Percentiles rank a stretch among this genome's conserved stretches.
These are phyloP conservation scores for Perca flavescens DNA, from an alignment of 2,113 vertebrate species.

Conservation along the genomic window DNA sequence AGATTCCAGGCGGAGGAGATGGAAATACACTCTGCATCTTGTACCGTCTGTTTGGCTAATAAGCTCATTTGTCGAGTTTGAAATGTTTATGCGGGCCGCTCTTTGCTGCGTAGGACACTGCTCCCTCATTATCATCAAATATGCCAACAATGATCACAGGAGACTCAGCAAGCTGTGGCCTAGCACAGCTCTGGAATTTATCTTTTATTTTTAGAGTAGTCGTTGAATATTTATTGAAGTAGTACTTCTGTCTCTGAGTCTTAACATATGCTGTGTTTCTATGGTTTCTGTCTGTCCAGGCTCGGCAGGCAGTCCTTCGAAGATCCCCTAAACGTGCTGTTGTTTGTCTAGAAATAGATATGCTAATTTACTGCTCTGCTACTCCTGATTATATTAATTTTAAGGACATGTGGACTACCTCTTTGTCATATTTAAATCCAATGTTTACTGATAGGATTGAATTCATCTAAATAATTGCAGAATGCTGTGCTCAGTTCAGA, in stretches of 20 bases:
- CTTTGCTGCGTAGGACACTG: background rate
- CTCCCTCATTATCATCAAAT: constrained; percentile 36
- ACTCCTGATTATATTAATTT: constrained; percentile 17
- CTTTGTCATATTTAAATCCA: background rate
- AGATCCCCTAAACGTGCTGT: constrained; percentile 23
- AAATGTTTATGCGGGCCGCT: constrained; percentile 23
- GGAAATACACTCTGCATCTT: background rate
- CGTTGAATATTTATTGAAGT: constrained; percentile 25
- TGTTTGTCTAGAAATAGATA: constrained; percentile 34
- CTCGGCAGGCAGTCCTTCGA: constrained; percentile 36
- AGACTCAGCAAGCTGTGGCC: background rate
- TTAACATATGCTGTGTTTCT: constrained; percentile 10
- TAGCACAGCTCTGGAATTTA: background rate
- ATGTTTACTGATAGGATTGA: background rate
- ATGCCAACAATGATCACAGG: constrained; percentile 37
- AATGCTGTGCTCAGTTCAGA: background rate
- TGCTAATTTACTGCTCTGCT: constrained; percentile 24
- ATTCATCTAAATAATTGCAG: background rate
- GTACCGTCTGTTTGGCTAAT: constrained; percentile 16
- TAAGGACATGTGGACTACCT: background rate
- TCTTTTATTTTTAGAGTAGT: constrained; percentile 29
- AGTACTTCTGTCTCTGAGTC: constrained; percentile 5
- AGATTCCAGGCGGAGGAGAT: no score
- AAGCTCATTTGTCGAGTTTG: constrained; percentile 34
- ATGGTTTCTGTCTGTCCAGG: constrained; percentile 24